Percentiles rank a stretch among this genome's conserved stretches.
phyloP scores from a whole-genome alignment of 1,140 invertebrate genomes.

The Lepidurus packardi region DNA sequence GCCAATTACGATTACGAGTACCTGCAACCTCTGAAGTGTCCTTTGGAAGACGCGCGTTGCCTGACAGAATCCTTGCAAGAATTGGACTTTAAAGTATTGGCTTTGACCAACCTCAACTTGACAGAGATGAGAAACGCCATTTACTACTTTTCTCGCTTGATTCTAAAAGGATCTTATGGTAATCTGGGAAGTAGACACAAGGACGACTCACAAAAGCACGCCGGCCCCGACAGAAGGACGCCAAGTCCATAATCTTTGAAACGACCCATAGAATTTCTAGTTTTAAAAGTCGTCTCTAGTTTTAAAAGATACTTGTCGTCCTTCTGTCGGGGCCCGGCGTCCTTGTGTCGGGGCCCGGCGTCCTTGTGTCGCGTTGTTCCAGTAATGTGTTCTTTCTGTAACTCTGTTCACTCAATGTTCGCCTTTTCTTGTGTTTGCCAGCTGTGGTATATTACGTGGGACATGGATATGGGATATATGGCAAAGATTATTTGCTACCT shows the following conservation, averaged over 20 bases:
- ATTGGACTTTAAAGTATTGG: conserved; percentile 45
- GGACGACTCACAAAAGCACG: no score
- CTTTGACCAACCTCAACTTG: conserved; percentile 41
- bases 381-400: no score
- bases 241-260: no score
- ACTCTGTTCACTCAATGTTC: no score
- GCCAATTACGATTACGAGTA: conserved; percentile 43
- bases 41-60: conserved; percentile 43
- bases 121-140: conserved; percentile 44
- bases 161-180: conserved; percentile 44
- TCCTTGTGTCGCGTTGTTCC: no score
- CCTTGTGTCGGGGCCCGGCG: no score
- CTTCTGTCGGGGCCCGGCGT: no score
- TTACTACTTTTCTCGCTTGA: conserved; percentile 40
- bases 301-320: no score
- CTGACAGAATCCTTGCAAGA: conserved; percentile 42
- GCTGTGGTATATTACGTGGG: conserved; percentile 46
- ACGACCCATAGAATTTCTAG: no score
- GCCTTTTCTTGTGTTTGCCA: conserved; percentile 33
- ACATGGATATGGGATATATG: conserved; percentile 47
- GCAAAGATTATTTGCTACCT: conserved; percentile 44
- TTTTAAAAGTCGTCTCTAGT: no score
- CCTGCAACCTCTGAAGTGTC: conserved; percentile 40
- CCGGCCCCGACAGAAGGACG: no score
- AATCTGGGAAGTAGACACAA: conserved; percentile 11